Conservation (phyloP, 2,113 vertebrate species). For the Chaetorhynchus papuensis region DNA sequence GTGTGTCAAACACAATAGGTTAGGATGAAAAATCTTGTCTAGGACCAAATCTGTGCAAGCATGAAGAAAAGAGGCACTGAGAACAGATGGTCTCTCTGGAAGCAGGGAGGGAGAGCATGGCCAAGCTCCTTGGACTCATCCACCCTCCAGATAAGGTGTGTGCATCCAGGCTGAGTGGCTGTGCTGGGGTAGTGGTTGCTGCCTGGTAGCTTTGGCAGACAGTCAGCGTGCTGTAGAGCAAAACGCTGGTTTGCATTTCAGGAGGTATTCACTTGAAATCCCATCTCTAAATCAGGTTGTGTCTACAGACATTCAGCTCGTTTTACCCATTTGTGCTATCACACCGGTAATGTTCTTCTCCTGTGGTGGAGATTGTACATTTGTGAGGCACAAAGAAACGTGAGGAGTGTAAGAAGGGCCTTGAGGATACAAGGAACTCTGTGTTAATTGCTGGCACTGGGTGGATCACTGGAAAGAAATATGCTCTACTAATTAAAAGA, state of each 20-base stretch:
- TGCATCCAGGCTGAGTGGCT: background rate
- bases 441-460: background rate
- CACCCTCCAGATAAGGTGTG: background rate
- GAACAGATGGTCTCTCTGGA: constrained; percentile 8
- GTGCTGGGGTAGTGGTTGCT: background rate
- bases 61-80: background rate
- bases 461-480: background rate
- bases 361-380: background rate
- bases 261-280: background rate
- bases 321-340: background rate
- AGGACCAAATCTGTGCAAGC: background rate
- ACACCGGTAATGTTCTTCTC: background rate
- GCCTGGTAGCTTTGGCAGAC: background rate
- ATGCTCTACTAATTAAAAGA: constrained; percentile 19
- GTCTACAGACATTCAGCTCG: background rate
- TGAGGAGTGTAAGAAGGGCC: background rate
- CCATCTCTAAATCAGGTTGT: background rate
- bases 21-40: background rate
- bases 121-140: background rate
- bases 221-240: background rate
- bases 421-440: background rate
- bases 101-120: background rate
- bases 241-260: background rate
- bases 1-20: background rate
- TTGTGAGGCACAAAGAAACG: background rate